Evolutionary conservation across 2,113 vertebrate genomes (phyloP), one percentile per base, ranked within the genome.

Genomic region (Eidolon helvum): DNA sequence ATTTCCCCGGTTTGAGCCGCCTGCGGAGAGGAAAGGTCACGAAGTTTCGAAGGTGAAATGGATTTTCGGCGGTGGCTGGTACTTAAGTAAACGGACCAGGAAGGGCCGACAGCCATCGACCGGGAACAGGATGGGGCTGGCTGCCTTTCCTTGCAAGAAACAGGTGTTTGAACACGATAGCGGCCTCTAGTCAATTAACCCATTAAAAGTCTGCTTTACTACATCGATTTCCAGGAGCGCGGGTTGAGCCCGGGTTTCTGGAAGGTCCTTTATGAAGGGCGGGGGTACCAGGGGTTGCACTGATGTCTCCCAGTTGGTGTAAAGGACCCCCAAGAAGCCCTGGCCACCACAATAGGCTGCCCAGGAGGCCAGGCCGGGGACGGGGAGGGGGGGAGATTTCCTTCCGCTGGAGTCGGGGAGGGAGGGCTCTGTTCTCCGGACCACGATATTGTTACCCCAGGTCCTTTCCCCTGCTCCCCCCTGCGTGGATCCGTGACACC

Each of bases 121-220:
- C 97, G 26, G 96, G 97, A 79, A 93, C 87, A 90, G 92, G 97
- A 89, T 91, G 66, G 22, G 87, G 92, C 98, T 89, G 93, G 96
- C 97, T 85, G 93, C 97, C 97, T 92, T 66, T 87, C 91, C 87
- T 90, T 74, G 95, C 95, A 97, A 93, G 98, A 98, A 98, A 98
- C 98, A 99, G 98, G 98, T 98, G 98, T 98, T 99, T 97, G 98
- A 97, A 98, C 90, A 97, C 94, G 98, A 98, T 98, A 98, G 98
- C 97, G 82, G 96, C 95, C 75, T 91, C 96, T 97, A 98, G 98
- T 98, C 98, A 98, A 98, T 99, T 98, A 99, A 98, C 98, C 98
- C 98, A 98, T 98, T 98, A 98, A 98, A 98, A 97, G 74, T 96
- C 97, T 87, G 88, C 97, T 98, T 98, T 98, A 93, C 98, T 88